Percentiles rank a stretch among this genome's conserved stretches.
Conservation (phyloP, 2,113 vertebrate genomes). For the Casuarius casuarius region DNA sequence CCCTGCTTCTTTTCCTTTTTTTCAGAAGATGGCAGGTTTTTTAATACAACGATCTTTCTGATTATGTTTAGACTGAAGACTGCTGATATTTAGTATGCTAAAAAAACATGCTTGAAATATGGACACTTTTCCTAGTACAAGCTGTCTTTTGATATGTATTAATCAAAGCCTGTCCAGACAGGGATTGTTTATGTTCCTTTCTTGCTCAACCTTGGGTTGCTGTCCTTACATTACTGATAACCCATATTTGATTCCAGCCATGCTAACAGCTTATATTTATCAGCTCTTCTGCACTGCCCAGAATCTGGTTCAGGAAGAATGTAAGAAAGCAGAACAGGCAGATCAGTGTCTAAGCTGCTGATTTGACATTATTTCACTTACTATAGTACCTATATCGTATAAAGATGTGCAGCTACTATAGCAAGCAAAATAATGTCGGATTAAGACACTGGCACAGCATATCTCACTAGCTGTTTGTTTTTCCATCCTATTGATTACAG, state of each 20-base stretch:
- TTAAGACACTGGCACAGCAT: neutral
- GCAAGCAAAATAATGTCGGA: neutral
- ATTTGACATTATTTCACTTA: neutral
- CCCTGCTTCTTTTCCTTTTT: neutral
- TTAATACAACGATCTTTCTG: neutral
- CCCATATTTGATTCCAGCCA: neutral
- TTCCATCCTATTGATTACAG: neutral
- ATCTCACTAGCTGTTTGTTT: neutral
- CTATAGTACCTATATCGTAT: neutral
- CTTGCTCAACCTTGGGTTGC: neutral
- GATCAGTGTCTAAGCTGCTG: neutral
- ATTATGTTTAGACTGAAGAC: neutral
- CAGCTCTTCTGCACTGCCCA: neutral
- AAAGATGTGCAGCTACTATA: neutral
- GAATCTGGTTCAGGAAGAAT: neutral
- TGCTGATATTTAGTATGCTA: neutral
- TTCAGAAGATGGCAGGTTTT: neutral
- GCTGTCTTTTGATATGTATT: neutral
- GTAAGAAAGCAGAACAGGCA: neutral
- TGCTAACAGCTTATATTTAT: neutral
- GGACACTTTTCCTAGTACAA: neutral
- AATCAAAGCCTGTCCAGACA: neutral
- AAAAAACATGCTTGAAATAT: neutral
- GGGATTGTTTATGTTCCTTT: neutral
- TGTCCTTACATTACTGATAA: neutral